Percentiles rank a stretch among this genome's conserved stretches.
These are phyloP conservation scores for Geothlypis trichas DNA, from an alignment of 2,113 vertebrate species.

Conservation along the genomic window DNA sequence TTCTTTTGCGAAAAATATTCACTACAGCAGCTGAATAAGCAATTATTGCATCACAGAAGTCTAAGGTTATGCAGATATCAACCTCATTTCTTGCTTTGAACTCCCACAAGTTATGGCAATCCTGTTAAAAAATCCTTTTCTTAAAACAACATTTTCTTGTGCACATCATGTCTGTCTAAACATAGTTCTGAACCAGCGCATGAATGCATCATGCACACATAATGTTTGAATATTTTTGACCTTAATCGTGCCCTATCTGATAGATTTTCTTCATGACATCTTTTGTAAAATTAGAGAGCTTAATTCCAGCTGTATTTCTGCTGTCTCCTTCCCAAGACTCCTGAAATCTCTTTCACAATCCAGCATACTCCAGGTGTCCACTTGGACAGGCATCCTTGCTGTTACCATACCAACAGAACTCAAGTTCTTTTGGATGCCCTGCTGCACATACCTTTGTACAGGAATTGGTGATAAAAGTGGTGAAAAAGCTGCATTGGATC, in stretches of 20 bases:
- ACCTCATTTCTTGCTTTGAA: constrained; percentile 28
- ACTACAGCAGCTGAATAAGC: constrained; percentile 39
- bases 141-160: neutral
- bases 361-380: neutral
- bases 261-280: neutral
- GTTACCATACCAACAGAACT: neutral
- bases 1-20: constrained; percentile 35
- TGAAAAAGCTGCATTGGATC: neutral
- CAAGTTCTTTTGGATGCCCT: neutral
- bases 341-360: neutral
- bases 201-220: neutral
- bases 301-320: neutral
- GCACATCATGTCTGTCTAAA: neutral
- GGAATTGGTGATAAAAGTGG: neutral
- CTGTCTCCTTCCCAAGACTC: neutral
- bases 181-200: neutral
- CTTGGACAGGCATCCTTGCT: neutral
- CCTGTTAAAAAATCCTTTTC: neutral
- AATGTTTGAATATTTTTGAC: neutral
- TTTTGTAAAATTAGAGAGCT: neutral
- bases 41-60: constrained; percentile 19
- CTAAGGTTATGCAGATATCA: constrained; percentile 10
- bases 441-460: neutral
- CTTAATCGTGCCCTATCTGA: neutral
- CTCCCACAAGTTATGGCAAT: neutral